Base-by-base conservation (phyloP, 2,888 invertebrate species). In the Phytoseiulus persimilis region DNA sequence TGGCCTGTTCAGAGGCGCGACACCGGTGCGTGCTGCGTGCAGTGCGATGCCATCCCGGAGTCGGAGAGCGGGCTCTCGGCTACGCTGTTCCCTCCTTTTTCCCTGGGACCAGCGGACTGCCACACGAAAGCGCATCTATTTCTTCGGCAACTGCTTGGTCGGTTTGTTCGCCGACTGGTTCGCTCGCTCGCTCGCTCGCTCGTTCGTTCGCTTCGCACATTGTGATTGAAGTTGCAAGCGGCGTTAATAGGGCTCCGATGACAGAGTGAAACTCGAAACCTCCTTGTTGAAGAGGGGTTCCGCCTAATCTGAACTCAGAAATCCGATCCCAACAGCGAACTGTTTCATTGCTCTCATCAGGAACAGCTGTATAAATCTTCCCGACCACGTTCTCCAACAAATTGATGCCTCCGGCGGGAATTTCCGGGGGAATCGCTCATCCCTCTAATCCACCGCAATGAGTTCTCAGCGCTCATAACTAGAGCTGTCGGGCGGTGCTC, bases 161-260 rank as follows among this genome's bases (percentile, higher is more conserved):
- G 23, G 1, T 65, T 28, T 23, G 65, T 65, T 23, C 65, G 28
- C 28, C 18, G 65, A 18, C 23, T 6, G 9, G 46, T 6, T 11
- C 9, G 46, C 46, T 46, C 46, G 9, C 46, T 46, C 14, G 46
- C 14, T 46, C 46, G 46, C 14, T 46, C 46, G 46, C 46, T 46
- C 46, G 14, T 46, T 14, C 46, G 46, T 14, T 65, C 65, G 14
- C 2, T 65, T 65, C 65, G 65, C 65, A 65, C 65, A 65, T 65
- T 65, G 65, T 65, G 65, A 65, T 65, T 65, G 65, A 65, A 65
- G 65, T 65, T 65, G 65, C 65, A 65, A 65, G 65, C 65, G 65
- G 65, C 65, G 65, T 65, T 65, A 65, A 65, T 65, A 65, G 65
- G 65, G 65, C 65, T 65, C 65, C 65, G 65, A 65, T 65, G 65